These are phyloP conservation scores for Knipowitschia caucasica DNA, from an alignment of 2,797 vertebrate species.

Conservation along the genomic window DNA sequence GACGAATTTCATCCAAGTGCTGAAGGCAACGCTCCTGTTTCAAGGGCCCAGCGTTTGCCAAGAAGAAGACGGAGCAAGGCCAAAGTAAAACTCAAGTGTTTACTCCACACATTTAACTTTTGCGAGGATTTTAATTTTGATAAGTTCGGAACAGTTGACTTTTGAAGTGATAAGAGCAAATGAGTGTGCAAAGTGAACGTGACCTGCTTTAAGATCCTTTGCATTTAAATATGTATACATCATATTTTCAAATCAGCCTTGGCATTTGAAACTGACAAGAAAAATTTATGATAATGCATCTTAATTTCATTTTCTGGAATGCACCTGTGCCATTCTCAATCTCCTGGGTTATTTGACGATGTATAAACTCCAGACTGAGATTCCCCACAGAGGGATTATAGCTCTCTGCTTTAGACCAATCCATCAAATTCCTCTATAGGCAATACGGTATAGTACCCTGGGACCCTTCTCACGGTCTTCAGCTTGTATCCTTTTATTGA, in stretches of 20 bases:
- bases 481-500: neutral
- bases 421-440: neutral
- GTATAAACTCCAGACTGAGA: neutral
- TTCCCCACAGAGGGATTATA: neutral
- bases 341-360: neutral
- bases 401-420: neutral
- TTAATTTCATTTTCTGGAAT: neutral
- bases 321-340: neutral
- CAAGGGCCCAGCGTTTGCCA: conserved; percentile 10
- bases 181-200: neutral
- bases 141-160: neutral
- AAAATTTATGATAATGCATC: neutral
- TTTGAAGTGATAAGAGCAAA: neutral
- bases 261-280: neutral
- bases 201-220: neutral
- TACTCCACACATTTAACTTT: neutral
- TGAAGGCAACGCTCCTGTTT: conserved; percentile 18
- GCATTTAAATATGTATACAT: too few species aligned
- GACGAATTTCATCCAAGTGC: conserved; percentile 12
- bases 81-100: conserved; percentile 12
- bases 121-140: neutral
- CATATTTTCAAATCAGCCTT: neutral
- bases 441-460: neutral
- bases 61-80: conserved; percentile 9
- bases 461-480: conserved; percentile 1